Conservation (phyloP, 1,140 invertebrate species). For the Eurosta solidaginis region DNA sequence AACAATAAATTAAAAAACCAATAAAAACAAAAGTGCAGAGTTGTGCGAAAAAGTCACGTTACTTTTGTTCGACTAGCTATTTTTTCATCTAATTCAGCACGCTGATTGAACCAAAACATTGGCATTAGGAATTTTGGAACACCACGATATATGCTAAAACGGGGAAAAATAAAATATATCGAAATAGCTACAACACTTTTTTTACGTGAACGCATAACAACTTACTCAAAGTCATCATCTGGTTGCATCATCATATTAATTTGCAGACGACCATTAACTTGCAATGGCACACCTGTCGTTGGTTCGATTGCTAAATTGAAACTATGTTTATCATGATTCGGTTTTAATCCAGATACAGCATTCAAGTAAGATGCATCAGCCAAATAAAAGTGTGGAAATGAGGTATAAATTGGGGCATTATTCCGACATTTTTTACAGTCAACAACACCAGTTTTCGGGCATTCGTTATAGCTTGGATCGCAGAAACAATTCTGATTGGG, state of each 20-base stretch:
- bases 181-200: background rate
- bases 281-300: slow-evolving; percentile 70
- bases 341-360: slow-evolving; percentile 71
- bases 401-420: slow-evolving; percentile 79
- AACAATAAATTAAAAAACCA: background rate
- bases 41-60: background rate
- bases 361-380: slow-evolving; percentile 72
- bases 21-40: background rate
- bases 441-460: slow-evolving; percentile 64
- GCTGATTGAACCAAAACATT: slow-evolving; percentile 77
- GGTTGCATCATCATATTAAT: slow-evolving; percentile 72
- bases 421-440: slow-evolving; percentile 73
- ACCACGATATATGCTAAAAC: slow-evolving; percentile 61
- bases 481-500: slow-evolving; percentile 66
- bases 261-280: slow-evolving; percentile 72
- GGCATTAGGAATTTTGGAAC: slow-evolving; percentile 66
- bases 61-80: slow-evolving; percentile 65
- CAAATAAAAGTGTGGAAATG: slow-evolving; percentile 85
- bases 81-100: slow-evolving; percentile 65
- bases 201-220: slow-evolving; percentile 31
- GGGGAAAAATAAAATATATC: background rate
- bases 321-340: slow-evolving; percentile 70
- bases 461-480: slow-evolving; percentile 56
- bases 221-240: slow-evolving; percentile 65
- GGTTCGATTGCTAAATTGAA: slow-evolving; percentile 76